phyloP scores from a whole-genome alignment of 2,888 invertebrate species.

The Rhyacophila evoluta region DNA sequence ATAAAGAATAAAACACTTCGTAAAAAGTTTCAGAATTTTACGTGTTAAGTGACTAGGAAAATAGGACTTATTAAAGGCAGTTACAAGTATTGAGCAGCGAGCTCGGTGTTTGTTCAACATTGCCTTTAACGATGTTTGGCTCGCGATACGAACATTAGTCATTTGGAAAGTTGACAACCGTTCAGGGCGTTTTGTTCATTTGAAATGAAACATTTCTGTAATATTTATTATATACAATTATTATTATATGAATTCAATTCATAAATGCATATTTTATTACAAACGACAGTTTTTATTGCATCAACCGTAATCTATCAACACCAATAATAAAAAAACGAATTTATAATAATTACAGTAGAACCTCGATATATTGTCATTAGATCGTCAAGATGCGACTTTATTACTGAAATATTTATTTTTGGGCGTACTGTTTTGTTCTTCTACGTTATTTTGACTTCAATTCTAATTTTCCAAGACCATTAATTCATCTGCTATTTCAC shows the following conservation, averaged over 20 bases:
- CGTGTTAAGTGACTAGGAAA: not conserved
- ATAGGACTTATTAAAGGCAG: slow-evolving; percentile 20
- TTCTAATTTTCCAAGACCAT: too few relatives aligned
- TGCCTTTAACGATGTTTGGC: slow-evolving; percentile 38
- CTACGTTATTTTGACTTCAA: too few relatives aligned
- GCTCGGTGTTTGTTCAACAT: slow-evolving; percentile 6
- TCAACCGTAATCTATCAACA: not conserved
- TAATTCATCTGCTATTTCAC: too few relatives aligned
- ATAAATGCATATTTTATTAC: too few relatives aligned
- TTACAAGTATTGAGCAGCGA: slow-evolving; percentile 2
- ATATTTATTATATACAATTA: slow-evolving; percentile 1
- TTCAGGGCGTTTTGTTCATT: not conserved
- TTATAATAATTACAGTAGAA: too few relatives aligned
- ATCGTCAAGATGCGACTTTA: too few relatives aligned
- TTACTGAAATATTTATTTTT: too few relatives aligned
- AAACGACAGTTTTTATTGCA: not conserved
- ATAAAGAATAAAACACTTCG: too few relatives aligned
- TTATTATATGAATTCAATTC: not conserved
- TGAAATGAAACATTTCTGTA: slow-evolving; percentile 11
- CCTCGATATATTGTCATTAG: too few relatives aligned
- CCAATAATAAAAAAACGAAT: not conserved
- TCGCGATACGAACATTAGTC: slow-evolving; percentile 50
- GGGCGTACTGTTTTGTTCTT: too few relatives aligned
- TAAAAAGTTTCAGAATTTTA: not conserved
- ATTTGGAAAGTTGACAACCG: slow-evolving; percentile 26